Conservation (phyloP, 2,113 vertebrate genomes). For the Lophotis ruficrista region DNA sequence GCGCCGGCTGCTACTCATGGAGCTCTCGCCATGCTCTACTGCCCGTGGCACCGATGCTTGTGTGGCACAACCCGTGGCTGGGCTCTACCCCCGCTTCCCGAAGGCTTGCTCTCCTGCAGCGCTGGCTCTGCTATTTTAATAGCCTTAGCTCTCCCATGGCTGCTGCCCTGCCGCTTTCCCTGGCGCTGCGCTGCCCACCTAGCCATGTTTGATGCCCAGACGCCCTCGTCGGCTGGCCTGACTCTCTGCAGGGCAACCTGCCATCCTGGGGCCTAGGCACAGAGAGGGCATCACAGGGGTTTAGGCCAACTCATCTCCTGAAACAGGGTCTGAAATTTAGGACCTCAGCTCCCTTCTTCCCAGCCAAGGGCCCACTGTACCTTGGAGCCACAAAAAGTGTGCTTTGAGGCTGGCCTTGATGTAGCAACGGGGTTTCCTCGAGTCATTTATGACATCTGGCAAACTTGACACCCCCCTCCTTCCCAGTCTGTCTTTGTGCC, state of each 20-base stretch:
- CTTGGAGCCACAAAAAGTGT: background rate
- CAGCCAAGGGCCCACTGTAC: background rate
- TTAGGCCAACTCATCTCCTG: background rate
- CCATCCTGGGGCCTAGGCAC: background rate
- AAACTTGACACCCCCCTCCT: fast-evolving
- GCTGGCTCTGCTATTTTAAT: background rate
- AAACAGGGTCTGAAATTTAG: background rate
- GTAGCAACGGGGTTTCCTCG: background rate
- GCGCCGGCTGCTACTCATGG: background rate
- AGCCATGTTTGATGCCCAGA: background rate
- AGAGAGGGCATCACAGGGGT: background rate
- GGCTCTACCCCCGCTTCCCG: background rate
- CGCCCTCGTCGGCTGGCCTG: background rate
- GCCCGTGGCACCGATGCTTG: background rate
- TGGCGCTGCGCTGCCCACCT: background rate
- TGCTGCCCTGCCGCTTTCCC: background rate
- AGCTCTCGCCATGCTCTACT: background rate
- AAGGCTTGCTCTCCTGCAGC: background rate
- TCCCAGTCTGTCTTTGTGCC: fast-evolving
- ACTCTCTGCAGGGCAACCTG: background rate
- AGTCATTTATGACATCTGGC: background rate
- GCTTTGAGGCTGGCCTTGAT: background rate
- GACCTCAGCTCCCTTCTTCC: fast-evolving
- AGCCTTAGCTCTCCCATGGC: background rate
- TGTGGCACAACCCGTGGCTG: background rate